Conservation (phyloP, 2,113 vertebrate genomes). For the Sphyrna mokarran region DNA sequence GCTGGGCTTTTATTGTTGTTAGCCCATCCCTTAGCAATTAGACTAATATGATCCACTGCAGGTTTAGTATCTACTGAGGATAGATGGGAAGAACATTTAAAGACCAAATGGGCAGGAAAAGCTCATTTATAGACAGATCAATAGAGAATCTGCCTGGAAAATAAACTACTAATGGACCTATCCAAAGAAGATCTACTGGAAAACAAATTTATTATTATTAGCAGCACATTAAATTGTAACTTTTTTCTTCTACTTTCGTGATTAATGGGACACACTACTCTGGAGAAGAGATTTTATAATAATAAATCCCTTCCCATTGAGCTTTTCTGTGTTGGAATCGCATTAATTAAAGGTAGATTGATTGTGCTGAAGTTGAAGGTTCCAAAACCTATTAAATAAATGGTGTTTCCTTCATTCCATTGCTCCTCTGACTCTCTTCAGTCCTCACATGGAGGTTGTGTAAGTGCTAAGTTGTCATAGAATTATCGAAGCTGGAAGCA, state of each 20-base stretch:
- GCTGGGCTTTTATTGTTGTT: slow-evolving; percentile 15
- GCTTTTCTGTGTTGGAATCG: not conserved
- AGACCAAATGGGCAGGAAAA: not conserved
- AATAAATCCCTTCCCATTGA: not conserved
- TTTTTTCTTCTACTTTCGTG: not conserved
- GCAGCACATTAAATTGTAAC: not conserved
- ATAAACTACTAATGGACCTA: not conserved
- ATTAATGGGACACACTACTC: not conserved
- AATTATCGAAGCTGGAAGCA: no score
- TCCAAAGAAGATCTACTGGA: not conserved
- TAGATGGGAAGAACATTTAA: not conserved
- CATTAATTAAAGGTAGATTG: not conserved
- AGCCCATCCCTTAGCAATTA: not conserved
- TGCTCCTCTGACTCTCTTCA: not conserved
- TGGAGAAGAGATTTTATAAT: not conserved
- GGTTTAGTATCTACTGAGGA: not conserved
- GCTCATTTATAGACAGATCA: slow-evolving; percentile 16
- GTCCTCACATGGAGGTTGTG: not conserved
- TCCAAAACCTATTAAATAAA: not conserved
- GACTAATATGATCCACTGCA: not conserved
- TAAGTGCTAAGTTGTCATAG: no score
- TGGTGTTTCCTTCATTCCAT: not conserved
- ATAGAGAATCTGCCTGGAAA: not conserved
- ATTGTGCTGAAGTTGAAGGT: not conserved
- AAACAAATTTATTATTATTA: not conserved